Evolutionary conservation across 2,888 invertebrate species (phyloP), one percentile per base, ranked within the genome.

Genomic region (Linyphia triangularis): DNA sequence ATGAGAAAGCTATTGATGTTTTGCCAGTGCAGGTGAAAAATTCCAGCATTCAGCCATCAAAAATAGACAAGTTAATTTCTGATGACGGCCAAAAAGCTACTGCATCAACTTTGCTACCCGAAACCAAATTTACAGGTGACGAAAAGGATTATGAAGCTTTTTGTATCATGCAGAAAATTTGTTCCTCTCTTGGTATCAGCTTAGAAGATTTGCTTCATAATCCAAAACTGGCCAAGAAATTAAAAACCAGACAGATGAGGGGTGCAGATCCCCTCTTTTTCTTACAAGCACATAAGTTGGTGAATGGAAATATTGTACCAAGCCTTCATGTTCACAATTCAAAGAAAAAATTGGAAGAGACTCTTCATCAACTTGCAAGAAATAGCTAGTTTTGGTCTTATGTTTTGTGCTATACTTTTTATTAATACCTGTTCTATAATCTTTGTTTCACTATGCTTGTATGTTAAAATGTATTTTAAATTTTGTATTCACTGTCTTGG

Each of bases 151-250:
- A 37, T 33, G 33, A 30, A 33, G 59, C 59, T 13, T 75, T 33
- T 28, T 37, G 59, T 33, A 22, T 22, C 19, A 5, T 75, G 24
- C n/a, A 30, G 16, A n/a, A 33, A 19, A 4, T 59, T 2, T 30
- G 57, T 33, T 13, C 19, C 22, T 16, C 59, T 19, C 19, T 75
- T n/a, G 37, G 33, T 24, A 22, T 75, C n/a, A 22, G 24, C 13
- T 19, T 61, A 5, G 37, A 75, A 59, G 57, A 75, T 16, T 33
- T 75, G 33, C 61, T 75, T 33, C 59, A 59, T 16, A 75, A 59
- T 59, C 19, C n/a, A 22, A 75, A 24, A 33, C 33, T 30, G 13
- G 16, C 5, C 33, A 37, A 30, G 13, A 19, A 13, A 13, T 61
- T 33, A 30, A 61, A 24, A 30, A 28, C 24, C 30, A 2, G 10